Base-by-base conservation (phyloP, 2,113 vertebrate species). In the Seriola aureovittata region DNA sequence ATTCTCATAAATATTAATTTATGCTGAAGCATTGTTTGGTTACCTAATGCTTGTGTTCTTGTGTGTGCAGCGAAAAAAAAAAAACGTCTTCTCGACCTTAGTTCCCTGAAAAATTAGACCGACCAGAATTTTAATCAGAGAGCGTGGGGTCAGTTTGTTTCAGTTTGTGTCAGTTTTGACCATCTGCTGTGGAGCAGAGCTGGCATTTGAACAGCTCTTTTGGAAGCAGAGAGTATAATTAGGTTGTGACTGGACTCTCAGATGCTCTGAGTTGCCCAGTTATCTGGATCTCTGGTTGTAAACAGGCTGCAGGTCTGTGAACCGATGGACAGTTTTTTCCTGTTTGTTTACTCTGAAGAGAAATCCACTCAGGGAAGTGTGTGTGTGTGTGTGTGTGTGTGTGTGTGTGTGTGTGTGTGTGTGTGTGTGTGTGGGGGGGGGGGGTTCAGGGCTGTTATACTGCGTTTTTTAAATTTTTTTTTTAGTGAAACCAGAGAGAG, bases 171-270 rank as follows among this genome's bases (percentile, higher is more conserved):
- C 42, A 32, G n/a, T 7, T 57, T 14, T 34, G 50, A 71, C 64
- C 65, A 36, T 67, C 75, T 82, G 80, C 75, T 78, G 25, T 25
- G 5, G 29, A 70, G 50, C 66, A 64, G 6, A 75, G 62, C 10
- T 63, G 65, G 38, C 72, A 55, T 48, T 19, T 40, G 58, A 64
- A 64, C 5, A 8, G 25, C 36, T 70, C 10, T 23, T 79, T n/a
- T 36, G 50, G 29, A 16, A 21, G 29, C 50, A 50, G 44, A 54
- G 71, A 63, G 48, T 69, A 12, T 82, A 63, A 81, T 80, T 52
- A 58, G 66, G 40, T 65, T 65, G 57, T 19, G 34, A 11, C 63
- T 63, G 74, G 19, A 38, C 66, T 55, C 34, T 34, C 9, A 12
- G 54, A 29, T 44, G 21, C 55, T 2, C n/a, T 19, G 42, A 50